Conservation (phyloP, 2,797 vertebrate genomes). For the Zalophus californianus region DNA sequence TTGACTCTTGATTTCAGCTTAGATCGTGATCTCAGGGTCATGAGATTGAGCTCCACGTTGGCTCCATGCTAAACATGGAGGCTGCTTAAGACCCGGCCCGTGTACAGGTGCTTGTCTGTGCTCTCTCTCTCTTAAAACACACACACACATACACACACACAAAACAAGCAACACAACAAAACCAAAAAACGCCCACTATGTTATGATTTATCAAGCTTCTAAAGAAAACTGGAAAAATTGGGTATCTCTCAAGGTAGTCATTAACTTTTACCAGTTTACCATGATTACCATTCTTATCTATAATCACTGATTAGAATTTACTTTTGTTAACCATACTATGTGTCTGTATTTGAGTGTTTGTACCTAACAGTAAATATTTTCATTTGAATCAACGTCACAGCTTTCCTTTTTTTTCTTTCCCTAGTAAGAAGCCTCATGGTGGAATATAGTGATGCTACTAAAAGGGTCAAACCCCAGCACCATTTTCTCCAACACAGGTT, state of each 20-base stretch:
- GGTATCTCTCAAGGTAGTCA: neutral
- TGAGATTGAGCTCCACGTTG: neutral
- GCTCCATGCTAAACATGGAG: too few relatives aligned
- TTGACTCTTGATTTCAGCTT: neutral
- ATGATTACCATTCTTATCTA: neutral
- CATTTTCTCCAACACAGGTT: neutral
- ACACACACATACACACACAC: too few relatives aligned
- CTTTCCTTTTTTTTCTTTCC: constrained; percentile 1
- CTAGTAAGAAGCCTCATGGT: neutral
- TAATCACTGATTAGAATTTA: neutral
- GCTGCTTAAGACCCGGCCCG: neutral
- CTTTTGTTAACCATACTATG: neutral
- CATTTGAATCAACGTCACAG: neutral
- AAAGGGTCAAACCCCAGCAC: neutral
- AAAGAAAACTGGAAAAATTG: neutral
- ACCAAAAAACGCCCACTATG: neutral
- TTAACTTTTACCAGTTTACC: neutral
- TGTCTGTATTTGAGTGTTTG: neutral
- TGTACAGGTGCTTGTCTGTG: neutral
- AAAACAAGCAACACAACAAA: neutral
- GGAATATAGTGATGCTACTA: neutral
- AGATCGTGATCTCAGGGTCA: neutral
- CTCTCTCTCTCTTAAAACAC: neutral
- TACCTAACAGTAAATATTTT: neutral
- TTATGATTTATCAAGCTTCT: constrained; percentile 8